These are phyloP conservation scores for Sciurus niger DNA, from an alignment of 2,113 vertebrate genomes.

Conservation along the genomic window DNA sequence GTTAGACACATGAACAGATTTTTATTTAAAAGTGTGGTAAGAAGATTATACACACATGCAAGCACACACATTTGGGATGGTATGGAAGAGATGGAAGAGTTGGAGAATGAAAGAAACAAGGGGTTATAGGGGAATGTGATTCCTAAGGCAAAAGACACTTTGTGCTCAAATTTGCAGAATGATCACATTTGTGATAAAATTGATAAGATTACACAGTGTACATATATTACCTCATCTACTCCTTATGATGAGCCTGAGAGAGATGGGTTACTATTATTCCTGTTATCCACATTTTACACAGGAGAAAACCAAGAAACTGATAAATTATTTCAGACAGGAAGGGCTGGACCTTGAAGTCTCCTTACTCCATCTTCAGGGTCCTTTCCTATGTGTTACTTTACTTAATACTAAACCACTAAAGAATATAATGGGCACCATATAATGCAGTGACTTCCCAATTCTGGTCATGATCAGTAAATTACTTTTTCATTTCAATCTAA, in stretches of 20 bases:
- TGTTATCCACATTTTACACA: background rate
- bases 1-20: background rate
- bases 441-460: background rate
- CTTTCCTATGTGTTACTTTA: background rate
- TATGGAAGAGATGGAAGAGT: background rate
- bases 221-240: background rate
- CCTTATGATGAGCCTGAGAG: background rate
- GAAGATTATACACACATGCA: background rate
- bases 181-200: background rate
- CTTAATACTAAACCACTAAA: background rate
- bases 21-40: background rate
- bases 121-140: background rate
- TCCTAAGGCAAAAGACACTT: background rate
- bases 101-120: background rate
- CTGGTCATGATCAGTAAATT: background rate
- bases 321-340: conserved; percentile 24
- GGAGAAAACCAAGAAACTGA: background rate
- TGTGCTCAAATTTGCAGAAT: background rate
- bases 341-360: background rate
- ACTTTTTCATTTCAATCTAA: background rate
- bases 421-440: background rate
- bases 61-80: no score
- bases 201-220: background rate
- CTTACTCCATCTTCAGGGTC: background rate
- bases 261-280: background rate